Evolutionary conservation across 2,888 invertebrate genomes (phyloP), one percentile per base, ranked within the genome.

Genomic region (Melanostoma scalare): DNA sequence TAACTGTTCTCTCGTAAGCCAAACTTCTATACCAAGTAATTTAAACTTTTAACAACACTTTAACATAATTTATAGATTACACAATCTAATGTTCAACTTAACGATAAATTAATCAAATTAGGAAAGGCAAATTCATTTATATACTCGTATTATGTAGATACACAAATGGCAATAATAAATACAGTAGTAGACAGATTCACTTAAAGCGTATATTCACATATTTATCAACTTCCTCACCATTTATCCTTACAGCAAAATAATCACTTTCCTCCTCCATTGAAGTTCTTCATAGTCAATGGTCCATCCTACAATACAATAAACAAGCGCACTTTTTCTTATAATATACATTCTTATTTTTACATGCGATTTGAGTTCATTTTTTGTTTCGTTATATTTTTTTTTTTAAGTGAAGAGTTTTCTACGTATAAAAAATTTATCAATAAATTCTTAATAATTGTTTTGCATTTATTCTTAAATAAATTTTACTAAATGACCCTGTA

Each of bases 401-500:
- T 73, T 48, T 80, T 75, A 69, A 72, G 78, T 78, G 74, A 74
- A 61, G 52, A 58, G 75, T 42, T 56, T 63, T 75, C 35, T 65
- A 33, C 71, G 50, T 67, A 40, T 67, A 76, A 58, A 75, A 75
- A 74, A 79, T 79, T 61, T 56, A 79, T 84, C 79, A 84, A 79
- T 84, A 84, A 79, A 79, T 55, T 42, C 56, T 61, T 63, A 40
- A 63, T 56, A 68, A 53, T 63, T 52, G 20, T 73, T 81, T 79
- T 68, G 55, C 67, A 65, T 80, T 75, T 69, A 60, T 65, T 74
- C 78, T 75, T 80, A 85, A 85, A 85, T 85, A 85, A 85, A 85
- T 85, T 85, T 85, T 67, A 61, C 85, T 85, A 85, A 85, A 80
- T 71, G 80, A 85, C 85, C 85, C 85, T 85, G 85, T 85, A 85